phyloP scores from a whole-genome alignment of 2,113 vertebrate genomes.

The Synodontis membranacea region DNA sequence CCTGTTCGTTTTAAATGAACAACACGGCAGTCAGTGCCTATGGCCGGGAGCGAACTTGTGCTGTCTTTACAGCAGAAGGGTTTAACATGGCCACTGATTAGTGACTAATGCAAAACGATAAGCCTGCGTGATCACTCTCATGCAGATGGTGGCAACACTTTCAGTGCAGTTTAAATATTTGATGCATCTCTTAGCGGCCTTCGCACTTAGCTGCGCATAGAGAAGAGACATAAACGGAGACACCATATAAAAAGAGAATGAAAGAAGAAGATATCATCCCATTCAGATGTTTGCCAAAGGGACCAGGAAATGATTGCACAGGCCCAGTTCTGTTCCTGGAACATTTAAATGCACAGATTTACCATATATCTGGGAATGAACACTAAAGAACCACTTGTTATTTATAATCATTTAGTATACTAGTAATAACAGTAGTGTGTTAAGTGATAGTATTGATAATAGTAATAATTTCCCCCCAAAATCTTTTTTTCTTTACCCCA shows the following conservation, averaged over 20 bases:
- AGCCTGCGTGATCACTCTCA: conserved; percentile 37
- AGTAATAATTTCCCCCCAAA: background rate
- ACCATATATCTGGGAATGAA: background rate
- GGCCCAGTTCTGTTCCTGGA: background rate
- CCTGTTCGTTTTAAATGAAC: conserved; percentile 28
- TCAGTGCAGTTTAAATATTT: background rate
- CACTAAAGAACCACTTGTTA: background rate
- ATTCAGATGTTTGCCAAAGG: conserved; percentile 10
- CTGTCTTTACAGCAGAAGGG: conserved; percentile 31
- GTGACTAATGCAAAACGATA: conserved; percentile 41
- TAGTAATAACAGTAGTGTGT: background rate
- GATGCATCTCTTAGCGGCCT: background rate
- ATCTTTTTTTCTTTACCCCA: conserved; percentile 11
- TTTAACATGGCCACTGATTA: conserved; percentile 48
- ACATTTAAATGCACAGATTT: background rate
- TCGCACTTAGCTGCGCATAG: background rate
- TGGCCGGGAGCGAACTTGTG: conserved; percentile 1
- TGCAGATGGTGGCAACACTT: conserved; percentile 24
- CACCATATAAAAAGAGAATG: background rate
- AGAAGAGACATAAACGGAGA: background rate
- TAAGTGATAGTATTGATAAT: conserved; percentile 14
- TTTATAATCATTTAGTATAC: background rate
- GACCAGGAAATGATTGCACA: background rate
- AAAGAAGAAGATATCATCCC: background rate
- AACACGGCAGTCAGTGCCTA: background rate